These are phyloP conservation scores for Chloropsis hardwickii DNA, from an alignment of 2,113 vertebrate species.

Conservation along the genomic window DNA sequence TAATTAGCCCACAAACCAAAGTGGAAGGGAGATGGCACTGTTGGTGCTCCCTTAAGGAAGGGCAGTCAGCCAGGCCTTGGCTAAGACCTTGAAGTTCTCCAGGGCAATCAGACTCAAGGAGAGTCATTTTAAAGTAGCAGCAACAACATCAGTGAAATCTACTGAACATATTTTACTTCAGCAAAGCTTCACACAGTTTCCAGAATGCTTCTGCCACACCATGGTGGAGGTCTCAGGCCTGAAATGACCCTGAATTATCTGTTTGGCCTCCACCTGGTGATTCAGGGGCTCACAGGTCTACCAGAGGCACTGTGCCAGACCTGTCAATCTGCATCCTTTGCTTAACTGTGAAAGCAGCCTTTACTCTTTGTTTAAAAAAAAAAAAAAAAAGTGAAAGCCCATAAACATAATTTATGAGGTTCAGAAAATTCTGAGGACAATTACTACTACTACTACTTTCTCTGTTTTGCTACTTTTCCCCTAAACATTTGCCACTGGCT, in stretches of 20 bases:
- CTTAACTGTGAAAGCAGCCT: background rate
- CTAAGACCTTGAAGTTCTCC: background rate
- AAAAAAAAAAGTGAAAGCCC: background rate
- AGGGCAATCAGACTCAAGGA: background rate
- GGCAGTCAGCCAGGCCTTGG: background rate
- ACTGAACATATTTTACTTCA: background rate
- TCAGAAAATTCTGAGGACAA: background rate
- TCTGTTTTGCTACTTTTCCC: background rate
- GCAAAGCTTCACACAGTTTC: background rate
- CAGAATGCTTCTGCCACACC: background rate
- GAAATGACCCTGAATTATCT: background rate
- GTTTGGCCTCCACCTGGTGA: background rate
- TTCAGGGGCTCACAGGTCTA: background rate
- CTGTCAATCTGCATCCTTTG: background rate
- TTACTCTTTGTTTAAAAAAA: background rate
- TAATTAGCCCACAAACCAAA: background rate
- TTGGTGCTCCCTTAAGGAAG: background rate
- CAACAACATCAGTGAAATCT: background rate
- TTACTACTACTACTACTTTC: background rate
- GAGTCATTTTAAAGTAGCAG: background rate
- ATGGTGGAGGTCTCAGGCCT: background rate
- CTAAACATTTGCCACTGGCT: background rate
- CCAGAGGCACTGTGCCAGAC: background rate
- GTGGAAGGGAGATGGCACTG: background rate
- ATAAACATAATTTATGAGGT: background rate